Evolutionary conservation across 2,113 vertebrate species (phyloP), one percentile per base, ranked within the genome.

Genomic region (Diadophis punctatus): DNA sequence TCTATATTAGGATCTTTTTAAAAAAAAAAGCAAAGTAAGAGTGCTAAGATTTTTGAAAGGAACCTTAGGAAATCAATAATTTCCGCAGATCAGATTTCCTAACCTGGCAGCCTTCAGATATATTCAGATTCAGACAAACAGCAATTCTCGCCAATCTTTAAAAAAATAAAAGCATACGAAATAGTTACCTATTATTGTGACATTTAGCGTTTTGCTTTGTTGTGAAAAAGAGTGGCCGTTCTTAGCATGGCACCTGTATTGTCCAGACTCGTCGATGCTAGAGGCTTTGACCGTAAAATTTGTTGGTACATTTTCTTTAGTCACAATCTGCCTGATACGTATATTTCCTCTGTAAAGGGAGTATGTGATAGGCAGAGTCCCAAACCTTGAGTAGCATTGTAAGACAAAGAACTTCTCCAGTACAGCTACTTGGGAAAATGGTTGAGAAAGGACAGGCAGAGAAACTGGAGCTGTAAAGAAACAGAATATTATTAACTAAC

Each of bases 121-220:
- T 80, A 80, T 80, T 80, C 74, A 80, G 8, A 80, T 43, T 43
- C 74, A 22, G 74, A 39, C 74, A 34, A 34, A 39, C 68, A 74
- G 68, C 14, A 22, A 80, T 43, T 80, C 34, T 80, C 8, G 2
- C 8, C 10, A 7, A 2, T 30, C n/a, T 52, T 80, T 53, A 14
- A 6, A 91, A 11, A 55, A 85, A 12, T 25, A 22, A 55, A 12
- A 23, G 10, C 30, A 51, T 23, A 20, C 25, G 20, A 87, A 86
- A 52, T 9, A 93, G 95, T 96, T 93, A 97, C 97, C 93, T 95
- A 97, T 96, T 34, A 97, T 95, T 23, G 97, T 97, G 91, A 97
- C 43, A n/a, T 97, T 97, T 43, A 97, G 58, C 63, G 87, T 43
- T 53, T 93, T 93, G 92, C 97, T 97, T n/a, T 88, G 88, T 93